phyloP scores from a whole-genome alignment of 2,888 invertebrate species.

The Platycheirus albimanus region DNA sequence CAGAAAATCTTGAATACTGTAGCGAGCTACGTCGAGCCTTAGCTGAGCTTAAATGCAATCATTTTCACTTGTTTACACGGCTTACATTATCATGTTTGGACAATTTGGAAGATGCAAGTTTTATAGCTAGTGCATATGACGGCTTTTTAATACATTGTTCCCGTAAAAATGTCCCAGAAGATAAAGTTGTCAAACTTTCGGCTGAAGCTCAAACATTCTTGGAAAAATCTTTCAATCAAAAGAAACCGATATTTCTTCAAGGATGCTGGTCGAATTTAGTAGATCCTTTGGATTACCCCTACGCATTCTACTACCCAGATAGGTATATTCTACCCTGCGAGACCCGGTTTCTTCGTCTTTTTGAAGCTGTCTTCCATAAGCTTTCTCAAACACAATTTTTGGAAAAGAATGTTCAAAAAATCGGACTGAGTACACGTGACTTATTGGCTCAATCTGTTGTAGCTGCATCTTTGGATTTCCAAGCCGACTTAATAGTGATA shows the following conservation, averaged over 20 bases:
- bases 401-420: constrained; percentile 69
- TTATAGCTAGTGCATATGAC: constrained; percentile 78
- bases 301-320: constrained; percentile 79
- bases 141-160: constrained; percentile 77
- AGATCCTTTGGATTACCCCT: constrained; percentile 75
- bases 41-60: constrained; percentile 74
- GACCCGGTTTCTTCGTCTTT: constrained; percentile 70
- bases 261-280: constrained; percentile 75
- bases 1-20: constrained; percentile 75
- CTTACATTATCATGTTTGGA: constrained; percentile 77
- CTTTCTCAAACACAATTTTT: neutral
- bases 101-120: constrained; percentile 75
- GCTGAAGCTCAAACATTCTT: constrained; percentile 76
- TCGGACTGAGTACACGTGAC: constrained; percentile 77
- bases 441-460: constrained; percentile 78
- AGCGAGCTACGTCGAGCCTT: constrained; percentile 75
- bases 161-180: neutral
- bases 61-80: constrained; percentile 77
- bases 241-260: constrained; percentile 78
- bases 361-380: constrained; percentile 57
- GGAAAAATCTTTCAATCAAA: constrained; percentile 70
- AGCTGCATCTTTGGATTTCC: constrained; percentile 77
- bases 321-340: constrained; percentile 77
- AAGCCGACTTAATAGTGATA: constrained; percentile 78
- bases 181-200: constrained; percentile 75